phyloP scores from a whole-genome alignment of 37 sponge, comb jelly and placozoan genomes.

The Agelas oroides region DNA sequence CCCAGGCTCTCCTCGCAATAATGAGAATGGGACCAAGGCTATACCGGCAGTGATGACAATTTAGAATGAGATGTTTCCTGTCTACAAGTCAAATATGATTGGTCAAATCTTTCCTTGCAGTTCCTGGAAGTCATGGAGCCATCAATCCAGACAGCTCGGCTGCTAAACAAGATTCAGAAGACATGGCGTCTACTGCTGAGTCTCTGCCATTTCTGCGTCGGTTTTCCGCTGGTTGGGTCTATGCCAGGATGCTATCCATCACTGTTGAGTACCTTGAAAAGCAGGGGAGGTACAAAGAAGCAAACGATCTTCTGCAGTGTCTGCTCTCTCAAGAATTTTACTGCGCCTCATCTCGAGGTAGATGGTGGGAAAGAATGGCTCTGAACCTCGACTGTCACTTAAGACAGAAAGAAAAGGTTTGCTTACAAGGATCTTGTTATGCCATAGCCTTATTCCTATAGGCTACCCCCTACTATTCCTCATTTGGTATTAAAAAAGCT shows the following conservation, averaged over 20 bases:
- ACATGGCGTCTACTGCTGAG: neutral
- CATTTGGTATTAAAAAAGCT: too few species aligned
- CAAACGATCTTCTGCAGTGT: slow-evolving; percentile 46
- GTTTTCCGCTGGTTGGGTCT: slow-evolving; percentile 56
- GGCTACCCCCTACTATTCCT: too few species aligned
- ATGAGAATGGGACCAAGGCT: too few species aligned
- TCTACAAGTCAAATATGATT: too few species aligned
- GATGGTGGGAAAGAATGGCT: slow-evolving; percentile 83
- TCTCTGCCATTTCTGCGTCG: slow-evolving; percentile 36
- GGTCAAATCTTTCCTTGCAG: too few species aligned
- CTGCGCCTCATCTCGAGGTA: slow-evolving; percentile 37
- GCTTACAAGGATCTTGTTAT: neutral
- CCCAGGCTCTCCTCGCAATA: too few species aligned
- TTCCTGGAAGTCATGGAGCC: too few species aligned
- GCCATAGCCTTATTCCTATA: too few species aligned
- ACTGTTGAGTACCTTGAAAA: slow-evolving; percentile 77
- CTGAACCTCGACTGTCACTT: slow-evolving; percentile 85
- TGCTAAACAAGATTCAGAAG: neutral
- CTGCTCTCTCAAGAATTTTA: slow-evolving; percentile 58
- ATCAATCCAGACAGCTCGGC: too few species aligned
- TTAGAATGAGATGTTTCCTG: too few species aligned
- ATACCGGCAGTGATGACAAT: too few species aligned
- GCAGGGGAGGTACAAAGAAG: slow-evolving; percentile 50
- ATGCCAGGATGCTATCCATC: slow-evolving; percentile 22
- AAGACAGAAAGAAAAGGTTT: slow-evolving; percentile 56